Percentiles rank a stretch among this genome's conserved stretches.
These are phyloP conservation scores for Abrostola tripartita DNA, from an alignment of 2,888 invertebrate genomes.

Conservation along the genomic window DNA sequence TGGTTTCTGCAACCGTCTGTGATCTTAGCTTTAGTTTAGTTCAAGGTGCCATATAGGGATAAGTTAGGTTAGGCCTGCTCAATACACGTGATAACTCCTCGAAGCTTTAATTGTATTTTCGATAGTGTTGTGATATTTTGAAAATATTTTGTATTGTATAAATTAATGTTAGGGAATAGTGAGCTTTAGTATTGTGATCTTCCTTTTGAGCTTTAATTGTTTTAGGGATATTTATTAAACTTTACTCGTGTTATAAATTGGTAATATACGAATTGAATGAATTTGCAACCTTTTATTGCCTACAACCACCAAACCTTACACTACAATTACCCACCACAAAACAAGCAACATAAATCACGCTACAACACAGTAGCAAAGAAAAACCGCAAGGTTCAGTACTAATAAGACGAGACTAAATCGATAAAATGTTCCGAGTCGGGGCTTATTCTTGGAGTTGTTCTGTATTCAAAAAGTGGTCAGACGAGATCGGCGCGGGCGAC, in stretches of 20 bases:
- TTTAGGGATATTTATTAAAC: conserved; percentile 74
- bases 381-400: conserved; percentile 52
- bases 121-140: conserved; percentile 80
- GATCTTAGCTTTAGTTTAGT: conserved; percentile 84
- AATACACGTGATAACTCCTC: conserved; percentile 81
- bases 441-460: conserved; percentile 55
- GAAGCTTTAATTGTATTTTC: conserved; percentile 84
- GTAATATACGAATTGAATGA: conserved; percentile 68
- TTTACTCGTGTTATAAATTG: conserved; percentile 61
- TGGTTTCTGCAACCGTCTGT: conserved; percentile 87
- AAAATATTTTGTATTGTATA: conserved; percentile 77
- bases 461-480: conserved; percentile 75
- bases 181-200: conserved; percentile 78
- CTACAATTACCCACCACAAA: conserved; percentile 37
- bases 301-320: conserved; percentile 41
- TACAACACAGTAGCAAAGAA: conserved; percentile 43
- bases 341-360: conserved; percentile 6
- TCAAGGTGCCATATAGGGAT: conserved; percentile 83
- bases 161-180: conserved; percentile 71
- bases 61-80: conserved; percentile 74
- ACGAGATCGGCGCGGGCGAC: conserved; percentile 72
- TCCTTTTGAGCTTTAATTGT: conserved; percentile 83
- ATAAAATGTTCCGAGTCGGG: conserved; percentile 61
- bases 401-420: conserved; percentile 64
- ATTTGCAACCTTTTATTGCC: conserved; percentile 73